Percentiles rank a stretch among this genome's conserved stretches.
Conservation (phyloP, 1,140 invertebrate species). For the Muscidifurax raptorellus region DNA sequence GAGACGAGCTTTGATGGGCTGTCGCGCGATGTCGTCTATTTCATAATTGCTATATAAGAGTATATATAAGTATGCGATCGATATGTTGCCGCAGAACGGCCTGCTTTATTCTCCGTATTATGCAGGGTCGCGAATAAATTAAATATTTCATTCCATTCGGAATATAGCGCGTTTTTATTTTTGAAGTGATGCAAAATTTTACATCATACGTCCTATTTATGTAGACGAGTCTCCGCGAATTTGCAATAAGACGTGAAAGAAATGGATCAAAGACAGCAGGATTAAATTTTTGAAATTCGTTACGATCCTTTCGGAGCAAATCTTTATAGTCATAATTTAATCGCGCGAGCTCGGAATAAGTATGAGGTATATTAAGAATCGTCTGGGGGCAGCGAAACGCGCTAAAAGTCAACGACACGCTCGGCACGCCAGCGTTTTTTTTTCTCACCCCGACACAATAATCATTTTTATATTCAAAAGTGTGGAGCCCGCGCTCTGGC, state of each 20-base stretch:
- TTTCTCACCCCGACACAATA: neutral
- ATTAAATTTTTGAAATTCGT: neutral
- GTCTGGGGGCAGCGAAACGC: no score
- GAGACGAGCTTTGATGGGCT: neutral
- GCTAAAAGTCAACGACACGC: neutral
- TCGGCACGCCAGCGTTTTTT: neutral
- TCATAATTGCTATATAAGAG: neutral
- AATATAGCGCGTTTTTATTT: no score
- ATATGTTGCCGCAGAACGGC: no score
- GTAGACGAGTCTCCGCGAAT: neutral
- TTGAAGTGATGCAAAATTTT: no score
- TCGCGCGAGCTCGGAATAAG: neutral
- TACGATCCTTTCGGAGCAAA: neutral
- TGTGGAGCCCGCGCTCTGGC: neutral
- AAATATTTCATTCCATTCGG: no score
- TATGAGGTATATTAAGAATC: no score
- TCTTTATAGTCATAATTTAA: neutral
- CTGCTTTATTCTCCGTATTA: no score
- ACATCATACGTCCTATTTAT: no score
- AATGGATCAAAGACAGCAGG: no score
- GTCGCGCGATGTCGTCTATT: neutral
- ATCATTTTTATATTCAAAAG: conserved; percentile 12
- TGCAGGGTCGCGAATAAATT: no score
- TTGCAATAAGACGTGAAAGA: no score
- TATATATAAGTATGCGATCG: neutral